Evolutionary conservation across 2,888 invertebrate species (phyloP).

Genomic region (Labia minor): DNA sequence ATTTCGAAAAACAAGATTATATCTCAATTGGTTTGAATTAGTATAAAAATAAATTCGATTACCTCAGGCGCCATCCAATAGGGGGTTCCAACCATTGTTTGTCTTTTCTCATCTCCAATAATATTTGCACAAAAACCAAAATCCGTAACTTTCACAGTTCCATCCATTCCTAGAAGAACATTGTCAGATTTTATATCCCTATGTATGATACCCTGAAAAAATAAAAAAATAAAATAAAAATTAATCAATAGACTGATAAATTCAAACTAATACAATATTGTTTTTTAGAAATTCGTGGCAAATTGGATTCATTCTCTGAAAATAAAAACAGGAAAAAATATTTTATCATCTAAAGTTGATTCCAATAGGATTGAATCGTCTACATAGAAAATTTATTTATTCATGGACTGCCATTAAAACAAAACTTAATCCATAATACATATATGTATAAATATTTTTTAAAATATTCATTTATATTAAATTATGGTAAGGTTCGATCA

Average conservation of each 20-base stretch:
- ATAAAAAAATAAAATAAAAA: slow-evolving; percentile 22
- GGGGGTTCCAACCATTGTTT: slow-evolving; percentile 96
- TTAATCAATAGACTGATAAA: background rate
- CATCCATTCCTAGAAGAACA: slow-evolving; percentile 85
- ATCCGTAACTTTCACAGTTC: slow-evolving; percentile 84
- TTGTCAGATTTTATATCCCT: slow-evolving; percentile 98
- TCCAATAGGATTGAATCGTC: no score
- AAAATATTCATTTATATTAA: no score
- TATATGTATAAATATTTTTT: no score
- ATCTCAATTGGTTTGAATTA: background rate
- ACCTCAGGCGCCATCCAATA: slow-evolving; percentile 96
- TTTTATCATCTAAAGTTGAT: no score
- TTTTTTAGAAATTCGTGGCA: background rate
- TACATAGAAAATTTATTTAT: no score
- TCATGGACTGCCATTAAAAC: no score
- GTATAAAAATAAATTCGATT: slow-evolving; percentile 18
- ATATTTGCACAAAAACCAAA: slow-evolving; percentile 98
- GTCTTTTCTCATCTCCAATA: slow-evolving; percentile 84
- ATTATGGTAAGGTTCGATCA: no score
- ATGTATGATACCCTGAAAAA: slow-evolving; percentile 66
- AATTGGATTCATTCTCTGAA: no score
- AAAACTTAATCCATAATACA: no score
- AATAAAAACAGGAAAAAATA: no score
- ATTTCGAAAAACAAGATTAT: background rate
- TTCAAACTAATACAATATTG: background rate